These are phyloP conservation scores for Hozukius guyotensis DNA, from an alignment of 2,797 vertebrate genomes.

Conservation along the genomic window DNA sequence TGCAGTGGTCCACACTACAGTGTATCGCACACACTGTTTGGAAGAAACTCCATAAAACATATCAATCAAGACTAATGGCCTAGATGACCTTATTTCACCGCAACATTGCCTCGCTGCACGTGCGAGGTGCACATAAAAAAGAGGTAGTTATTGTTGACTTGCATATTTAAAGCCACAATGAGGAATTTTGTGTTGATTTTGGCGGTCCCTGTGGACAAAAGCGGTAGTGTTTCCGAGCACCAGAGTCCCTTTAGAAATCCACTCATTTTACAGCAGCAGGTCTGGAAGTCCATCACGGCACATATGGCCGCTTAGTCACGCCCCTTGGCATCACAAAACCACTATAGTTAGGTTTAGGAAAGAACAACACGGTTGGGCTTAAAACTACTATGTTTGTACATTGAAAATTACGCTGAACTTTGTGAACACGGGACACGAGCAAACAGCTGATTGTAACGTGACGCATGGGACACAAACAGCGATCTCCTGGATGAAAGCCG, in stretches of 20 bases:
- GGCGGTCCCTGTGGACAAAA: not conserved
- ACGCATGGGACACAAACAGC: no score
- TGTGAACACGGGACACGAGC: no score
- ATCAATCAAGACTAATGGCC: constrained; percentile 4
- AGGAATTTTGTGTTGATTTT: not conserved
- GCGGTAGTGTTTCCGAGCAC: not conserved
- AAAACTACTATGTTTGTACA: no score
- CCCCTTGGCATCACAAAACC: no score
- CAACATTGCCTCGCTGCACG: not conserved
- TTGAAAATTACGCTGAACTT: no score
- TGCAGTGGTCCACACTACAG: not conserved
- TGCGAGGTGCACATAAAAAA: not conserved
- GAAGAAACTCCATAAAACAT: constrained; percentile 2
- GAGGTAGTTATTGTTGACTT: not conserved
- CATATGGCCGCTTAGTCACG: no score
- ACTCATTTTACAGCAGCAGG: not conserved
- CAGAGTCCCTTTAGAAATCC: not conserved
- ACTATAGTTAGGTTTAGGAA: no score
- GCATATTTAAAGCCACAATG: not conserved
- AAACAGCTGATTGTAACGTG: no score
- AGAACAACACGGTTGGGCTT: no score
- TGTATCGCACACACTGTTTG: not conserved
- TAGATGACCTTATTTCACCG: constrained; percentile 15
- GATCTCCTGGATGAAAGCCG: no score
- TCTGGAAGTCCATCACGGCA: not conserved